A percentile compares a stretch with the other conserved stretches of the same genome.
Evolutionary conservation across 2,113 vertebrate species (phyloP).

Genomic region (Rhynchopsitta pachyrhyncha): DNA sequence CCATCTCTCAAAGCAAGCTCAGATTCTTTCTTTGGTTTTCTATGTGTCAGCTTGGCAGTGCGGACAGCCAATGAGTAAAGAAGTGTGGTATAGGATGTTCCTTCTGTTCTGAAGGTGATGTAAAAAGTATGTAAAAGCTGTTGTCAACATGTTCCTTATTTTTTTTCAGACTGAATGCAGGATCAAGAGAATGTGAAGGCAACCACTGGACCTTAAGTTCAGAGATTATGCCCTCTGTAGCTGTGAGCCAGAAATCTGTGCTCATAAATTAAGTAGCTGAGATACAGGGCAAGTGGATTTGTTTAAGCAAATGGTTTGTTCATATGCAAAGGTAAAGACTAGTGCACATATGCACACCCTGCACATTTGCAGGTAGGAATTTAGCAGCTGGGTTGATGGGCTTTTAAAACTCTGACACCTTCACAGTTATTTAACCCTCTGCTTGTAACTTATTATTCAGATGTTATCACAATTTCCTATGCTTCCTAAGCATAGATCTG

Average conservation of each 20-base stretch:
- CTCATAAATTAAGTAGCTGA: background rate
- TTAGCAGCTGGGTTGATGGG: background rate
- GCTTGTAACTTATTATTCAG: background rate
- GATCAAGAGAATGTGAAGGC: background rate
- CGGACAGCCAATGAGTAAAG: background rate
- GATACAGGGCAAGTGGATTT: background rate
- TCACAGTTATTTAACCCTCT: background rate
- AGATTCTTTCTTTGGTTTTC: background rate
- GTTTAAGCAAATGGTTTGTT: background rate
- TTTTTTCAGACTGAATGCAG: background rate
- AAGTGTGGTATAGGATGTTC: background rate
- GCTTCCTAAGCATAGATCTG: background rate
- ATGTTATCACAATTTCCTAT: background rate
- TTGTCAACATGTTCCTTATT: background rate
- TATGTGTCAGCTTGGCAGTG: background rate
- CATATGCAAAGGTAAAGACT: background rate
- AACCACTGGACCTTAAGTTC: background rate
- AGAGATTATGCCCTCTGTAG: background rate
- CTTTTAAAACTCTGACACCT: background rate
- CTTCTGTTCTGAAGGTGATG: background rate
- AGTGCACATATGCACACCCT: background rate
- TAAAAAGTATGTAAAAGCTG: background rate
- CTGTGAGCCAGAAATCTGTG: background rate
- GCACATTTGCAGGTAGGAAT: background rate
- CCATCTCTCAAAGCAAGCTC: background rate